Evolutionary conservation across 2,888 invertebrate species (phyloP).

Genomic region (Mycalesis mineus): DNA sequence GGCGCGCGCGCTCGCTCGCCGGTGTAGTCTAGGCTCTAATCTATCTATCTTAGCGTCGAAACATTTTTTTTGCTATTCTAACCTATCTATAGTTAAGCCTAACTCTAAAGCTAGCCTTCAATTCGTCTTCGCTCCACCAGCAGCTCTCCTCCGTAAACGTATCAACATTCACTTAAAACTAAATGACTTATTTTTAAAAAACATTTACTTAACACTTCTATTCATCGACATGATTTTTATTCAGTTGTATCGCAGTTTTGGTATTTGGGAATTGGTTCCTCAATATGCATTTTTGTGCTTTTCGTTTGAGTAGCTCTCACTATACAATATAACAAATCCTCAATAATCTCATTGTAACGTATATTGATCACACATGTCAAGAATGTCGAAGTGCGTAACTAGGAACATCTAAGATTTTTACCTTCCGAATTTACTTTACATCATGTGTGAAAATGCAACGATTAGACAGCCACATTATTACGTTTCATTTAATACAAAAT

Average conservation of each 20-base stretch:
- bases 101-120: constrained; percentile 64
- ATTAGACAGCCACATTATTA: constrained; percentile 68
- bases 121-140: constrained; percentile 57
- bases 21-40: constrained; percentile 66
- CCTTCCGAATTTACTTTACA: constrained; percentile 50
- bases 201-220: constrained; percentile 74
- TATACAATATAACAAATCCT: constrained; percentile 40
- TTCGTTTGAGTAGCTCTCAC: constrained; percentile 39
- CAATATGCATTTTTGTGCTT: constrained; percentile 60
- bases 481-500: constrained; percentile 62
- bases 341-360: constrained; percentile 49
- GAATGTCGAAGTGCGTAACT: constrained; percentile 59
- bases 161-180: constrained; percentile 65
- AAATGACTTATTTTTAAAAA: constrained; percentile 68
- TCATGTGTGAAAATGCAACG: constrained; percentile 71
- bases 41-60: constrained; percentile 75
- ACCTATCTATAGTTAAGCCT: constrained; percentile 75
- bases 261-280: constrained; percentile 64
- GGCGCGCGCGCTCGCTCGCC: constrained; percentile 45
- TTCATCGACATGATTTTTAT: constrained; percentile 63
- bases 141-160: constrained; percentile 60
- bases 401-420: constrained; percentile 65
- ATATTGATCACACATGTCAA: constrained; percentile 56
- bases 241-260: constrained; percentile 62
- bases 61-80: constrained; percentile 72